Evolutionary conservation across 2,113 vertebrate genomes (phyloP), one percentile per base, ranked within the genome.

Genomic region (Prietella phreatophila): DNA sequence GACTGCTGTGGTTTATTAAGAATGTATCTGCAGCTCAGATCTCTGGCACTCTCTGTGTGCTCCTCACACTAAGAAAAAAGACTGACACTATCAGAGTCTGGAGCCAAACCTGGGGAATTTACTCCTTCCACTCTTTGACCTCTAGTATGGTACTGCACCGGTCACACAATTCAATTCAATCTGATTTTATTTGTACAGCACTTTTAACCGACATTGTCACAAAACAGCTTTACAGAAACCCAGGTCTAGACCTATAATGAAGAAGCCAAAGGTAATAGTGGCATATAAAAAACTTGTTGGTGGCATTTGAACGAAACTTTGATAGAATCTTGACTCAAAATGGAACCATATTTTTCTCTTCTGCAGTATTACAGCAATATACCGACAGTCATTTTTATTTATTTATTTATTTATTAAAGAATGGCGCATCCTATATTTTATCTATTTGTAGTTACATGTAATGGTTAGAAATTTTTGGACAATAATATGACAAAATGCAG

Each of bases 21-120:
- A 83, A 89, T 88, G 83, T 89, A 92, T 92, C 92, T 92, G 33
- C 69, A 42, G 86, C 60, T 76, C 69, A 86, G 85, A 92, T 91
- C 90, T 91, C 73, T 69, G 39, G 85, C 85, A 85, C 82, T 88
- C 36, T 56, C 82, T 85, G 30, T 88, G 87, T 69, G 61, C 82
- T 17, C n/a, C 83, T 89, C 80, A 81, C 86, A 78, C 85, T 85
- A 83, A 82, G 81, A 91, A 82, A 85, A 81, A 83, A 89, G 90
- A 78, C 42, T 85, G 90, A 88, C 90, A 90, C 87, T 91, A 90
- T 91, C 88, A 92, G 84, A 81, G 69, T 65, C 63, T 63, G 63
- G 81, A 79, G 76, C 85, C 89, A 84, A 88, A 86, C 86, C 86
- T 87, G 75, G 89, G 86, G 89, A 89, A 88, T 90, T 88, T 87